Conservation (phyloP, 1,140 invertebrate genomes). For the Asbolus verrucosus region DNA sequence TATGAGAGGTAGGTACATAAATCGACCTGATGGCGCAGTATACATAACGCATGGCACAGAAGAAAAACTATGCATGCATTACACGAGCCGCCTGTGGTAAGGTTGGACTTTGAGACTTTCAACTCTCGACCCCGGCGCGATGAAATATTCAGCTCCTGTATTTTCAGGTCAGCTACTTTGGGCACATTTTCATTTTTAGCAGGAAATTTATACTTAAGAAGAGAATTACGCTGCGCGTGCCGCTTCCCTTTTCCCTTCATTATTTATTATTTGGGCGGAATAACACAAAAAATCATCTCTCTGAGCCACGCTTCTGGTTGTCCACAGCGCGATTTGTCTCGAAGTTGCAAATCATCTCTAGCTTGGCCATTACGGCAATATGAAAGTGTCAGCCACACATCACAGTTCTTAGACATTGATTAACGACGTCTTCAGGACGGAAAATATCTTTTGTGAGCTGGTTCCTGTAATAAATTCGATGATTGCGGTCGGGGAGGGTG, state of each 20-base stretch:
- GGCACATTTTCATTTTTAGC: conserved; percentile 38
- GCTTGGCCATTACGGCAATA: too few species aligned
- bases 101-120: conserved; percentile 39
- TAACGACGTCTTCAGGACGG: too few species aligned
- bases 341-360: too few species aligned
- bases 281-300: too few species aligned
- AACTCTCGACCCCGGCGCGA: conserved; percentile 17
- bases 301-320: too few species aligned
- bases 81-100: conserved; percentile 20
- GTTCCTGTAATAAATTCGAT: too few species aligned
- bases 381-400: too few species aligned
- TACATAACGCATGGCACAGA: conserved; percentile 15
- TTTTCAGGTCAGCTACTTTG: conserved; percentile 40
- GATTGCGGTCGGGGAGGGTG: too few species aligned
- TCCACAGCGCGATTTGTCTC: too few species aligned
- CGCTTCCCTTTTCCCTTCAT: not conserved
- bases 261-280: conserved; percentile 19
- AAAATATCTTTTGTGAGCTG: too few species aligned
- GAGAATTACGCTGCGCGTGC: conserved; percentile 19
- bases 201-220: conserved; percentile 36
- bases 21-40: too few species aligned
- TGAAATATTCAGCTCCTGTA: conserved; percentile 41
- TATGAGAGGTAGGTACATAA: conserved; percentile 21
- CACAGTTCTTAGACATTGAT: too few species aligned
- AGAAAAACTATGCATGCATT: conserved; percentile 34